A percentile compares a stretch with the other conserved stretches of the same genome.
Conservation (phyloP, 2,888 invertebrate genomes). For the Cinara cedri region DNA sequence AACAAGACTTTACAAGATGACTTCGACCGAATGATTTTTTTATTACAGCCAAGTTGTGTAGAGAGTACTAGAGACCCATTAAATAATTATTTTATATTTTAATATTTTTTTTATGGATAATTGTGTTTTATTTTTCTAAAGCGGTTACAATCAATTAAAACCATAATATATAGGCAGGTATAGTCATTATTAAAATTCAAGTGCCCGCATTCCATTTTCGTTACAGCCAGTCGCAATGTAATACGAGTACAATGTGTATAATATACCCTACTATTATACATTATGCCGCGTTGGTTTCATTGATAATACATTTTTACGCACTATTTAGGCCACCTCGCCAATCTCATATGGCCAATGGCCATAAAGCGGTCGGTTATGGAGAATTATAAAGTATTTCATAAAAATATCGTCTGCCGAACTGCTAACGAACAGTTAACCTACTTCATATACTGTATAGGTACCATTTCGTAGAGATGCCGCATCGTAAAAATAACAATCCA, state of each 20-base stretch:
- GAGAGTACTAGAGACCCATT: too few relatives aligned
- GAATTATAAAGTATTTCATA: slow-evolving; percentile 27
- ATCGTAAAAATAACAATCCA: neutral
- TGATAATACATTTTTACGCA: slow-evolving; percentile 1
- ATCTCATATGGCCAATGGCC: slow-evolving; percentile 5
- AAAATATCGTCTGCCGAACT: neutral
- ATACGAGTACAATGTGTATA: neutral
- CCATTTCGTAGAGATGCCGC: neutral
- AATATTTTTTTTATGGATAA: neutral
- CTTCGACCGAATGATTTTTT: too few relatives aligned
- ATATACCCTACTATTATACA: neutral
- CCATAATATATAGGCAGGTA: neutral
- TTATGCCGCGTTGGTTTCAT: neutral
- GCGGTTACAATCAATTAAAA: slow-evolving; percentile 34
- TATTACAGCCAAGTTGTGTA: too few relatives aligned
- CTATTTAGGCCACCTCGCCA: slow-evolving; percentile 31
- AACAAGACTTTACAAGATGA: too few relatives aligned
- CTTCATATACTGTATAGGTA: slow-evolving; percentile 13
- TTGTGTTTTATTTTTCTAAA: neutral
- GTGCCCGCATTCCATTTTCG: slow-evolving; percentile 9
- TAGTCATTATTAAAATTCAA: neutral
- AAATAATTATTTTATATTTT: neutral
- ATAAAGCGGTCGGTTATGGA: slow-evolving; percentile 29
- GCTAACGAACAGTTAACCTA: slow-evolving; percentile 18
- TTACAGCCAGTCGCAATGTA: neutral